Conservation (phyloP, 2,888 invertebrate species). For the Craniophora ligustri region DNA sequence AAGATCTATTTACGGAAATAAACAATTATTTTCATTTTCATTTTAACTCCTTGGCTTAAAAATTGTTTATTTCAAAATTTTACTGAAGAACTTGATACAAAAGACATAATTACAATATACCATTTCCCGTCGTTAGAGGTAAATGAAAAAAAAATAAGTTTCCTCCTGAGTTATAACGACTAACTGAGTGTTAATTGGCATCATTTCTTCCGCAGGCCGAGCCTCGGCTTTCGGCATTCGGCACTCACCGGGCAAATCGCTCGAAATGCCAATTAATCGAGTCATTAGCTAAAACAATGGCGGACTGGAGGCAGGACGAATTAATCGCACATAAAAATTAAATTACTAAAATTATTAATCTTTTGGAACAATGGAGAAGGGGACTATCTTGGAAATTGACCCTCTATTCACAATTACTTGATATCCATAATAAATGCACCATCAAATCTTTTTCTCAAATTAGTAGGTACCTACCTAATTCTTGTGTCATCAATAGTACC, state of each 20-base stretch:
- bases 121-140: background rate
- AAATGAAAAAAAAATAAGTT: constrained; percentile 3
- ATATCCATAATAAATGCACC: constrained; percentile 22
- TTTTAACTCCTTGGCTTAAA: no score
- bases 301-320: constrained; percentile 27
- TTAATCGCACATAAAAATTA: constrained; percentile 54
- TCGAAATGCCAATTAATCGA: constrained; percentile 59
- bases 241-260: constrained; percentile 50
- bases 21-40: background rate
- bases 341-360: constrained; percentile 47
- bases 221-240: constrained; percentile 23
- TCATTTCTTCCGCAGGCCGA: constrained; percentile 20
- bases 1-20: no score
- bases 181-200: constrained; percentile 47
- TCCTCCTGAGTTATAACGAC: constrained; percentile 8
- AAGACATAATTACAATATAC: background rate
- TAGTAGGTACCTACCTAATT: no score
- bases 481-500: no score
- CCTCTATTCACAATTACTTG: constrained; percentile 2
- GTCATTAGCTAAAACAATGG: constrained; percentile 57
- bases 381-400: constrained; percentile 15
- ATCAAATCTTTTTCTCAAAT: no score
- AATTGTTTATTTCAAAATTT: background rate
- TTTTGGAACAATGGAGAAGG: constrained; percentile 37
- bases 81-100: background rate